A percentile compares a stretch with the other conserved stretches of the same genome.
phyloP scores from a whole-genome alignment of 2,113 vertebrate genomes.

The Chamaetylas fuelleborni region DNA sequence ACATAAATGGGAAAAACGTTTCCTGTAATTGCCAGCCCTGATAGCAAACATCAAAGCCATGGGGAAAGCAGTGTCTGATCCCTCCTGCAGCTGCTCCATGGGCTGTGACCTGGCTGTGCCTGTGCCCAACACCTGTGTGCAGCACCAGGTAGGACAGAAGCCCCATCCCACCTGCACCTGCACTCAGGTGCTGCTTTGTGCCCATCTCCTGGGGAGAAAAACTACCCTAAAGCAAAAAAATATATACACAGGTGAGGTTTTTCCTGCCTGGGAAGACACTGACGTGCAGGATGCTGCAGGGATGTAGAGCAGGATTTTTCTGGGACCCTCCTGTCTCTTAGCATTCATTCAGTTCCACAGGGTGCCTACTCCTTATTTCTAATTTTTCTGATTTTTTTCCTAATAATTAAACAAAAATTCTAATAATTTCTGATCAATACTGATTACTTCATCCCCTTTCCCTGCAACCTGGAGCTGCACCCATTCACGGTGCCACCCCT shows the following conservation, averaged over 20 bases:
- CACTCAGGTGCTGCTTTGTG: background rate
- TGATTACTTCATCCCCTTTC: background rate
- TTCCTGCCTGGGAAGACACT: rapidly evolving
- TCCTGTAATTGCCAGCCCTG: background rate
- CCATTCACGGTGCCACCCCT: rapidly evolving
- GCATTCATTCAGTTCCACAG: background rate
- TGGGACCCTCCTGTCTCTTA: background rate
- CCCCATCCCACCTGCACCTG: background rate
- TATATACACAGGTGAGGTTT: rapidly evolving
- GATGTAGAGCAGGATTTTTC: background rate
- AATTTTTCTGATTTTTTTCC: background rate
- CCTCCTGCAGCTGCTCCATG: rapidly evolving
- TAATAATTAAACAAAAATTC: background rate
- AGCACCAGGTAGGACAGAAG: background rate
- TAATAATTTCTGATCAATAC: background rate
- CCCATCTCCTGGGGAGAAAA: rapidly evolving
- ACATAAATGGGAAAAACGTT: background rate
- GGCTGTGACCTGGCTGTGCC: background rate
- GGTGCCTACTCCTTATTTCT: background rate
- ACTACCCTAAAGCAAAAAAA: background rate
- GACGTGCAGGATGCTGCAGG: background rate
- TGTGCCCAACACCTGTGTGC: rapidly evolving
- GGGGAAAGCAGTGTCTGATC: rapidly evolving
- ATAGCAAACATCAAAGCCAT: background rate
- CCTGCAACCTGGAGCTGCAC: background rate